Conservation (phyloP, 2,113 vertebrate genomes). For the Centropus bengalensis region DNA sequence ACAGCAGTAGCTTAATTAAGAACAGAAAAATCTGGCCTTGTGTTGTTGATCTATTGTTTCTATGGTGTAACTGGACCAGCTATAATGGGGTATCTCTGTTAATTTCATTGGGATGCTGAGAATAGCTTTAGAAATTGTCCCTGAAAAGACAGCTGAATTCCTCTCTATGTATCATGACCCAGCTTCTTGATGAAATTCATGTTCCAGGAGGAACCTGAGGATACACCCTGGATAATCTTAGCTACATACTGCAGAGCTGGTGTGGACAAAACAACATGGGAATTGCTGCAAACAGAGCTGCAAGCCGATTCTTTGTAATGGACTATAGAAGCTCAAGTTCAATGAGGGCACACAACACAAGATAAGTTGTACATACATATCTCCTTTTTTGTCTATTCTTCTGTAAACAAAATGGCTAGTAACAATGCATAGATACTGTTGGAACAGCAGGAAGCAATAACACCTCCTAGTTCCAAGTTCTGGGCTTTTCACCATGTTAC, state of each 20-base stretch:
- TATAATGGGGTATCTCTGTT: neutral
- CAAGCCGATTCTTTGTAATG: neutral
- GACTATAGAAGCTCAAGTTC: neutral
- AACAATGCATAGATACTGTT: neutral
- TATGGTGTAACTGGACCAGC: neutral
- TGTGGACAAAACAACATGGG: neutral
- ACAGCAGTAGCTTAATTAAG: neutral
- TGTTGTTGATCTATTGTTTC: neutral
- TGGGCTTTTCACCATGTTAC: neutral
- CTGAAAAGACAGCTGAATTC: neutral
- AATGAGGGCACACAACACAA: neutral
- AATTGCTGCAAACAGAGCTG: neutral
- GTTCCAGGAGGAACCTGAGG: neutral
- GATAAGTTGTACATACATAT: neutral
- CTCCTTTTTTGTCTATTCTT: neutral
- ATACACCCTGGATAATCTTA: neutral
- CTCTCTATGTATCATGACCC: rapidly evolving
- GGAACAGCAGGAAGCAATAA: neutral
- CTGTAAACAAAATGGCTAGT: neutral
- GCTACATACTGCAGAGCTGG: neutral
- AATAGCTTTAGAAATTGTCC: neutral
- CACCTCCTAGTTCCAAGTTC: neutral
- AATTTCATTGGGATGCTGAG: neutral
- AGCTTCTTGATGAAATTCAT: neutral
- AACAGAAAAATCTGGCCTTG: neutral